Conservation (phyloP, 2,888 invertebrate species). For the Boloria euphrosyne region DNA sequence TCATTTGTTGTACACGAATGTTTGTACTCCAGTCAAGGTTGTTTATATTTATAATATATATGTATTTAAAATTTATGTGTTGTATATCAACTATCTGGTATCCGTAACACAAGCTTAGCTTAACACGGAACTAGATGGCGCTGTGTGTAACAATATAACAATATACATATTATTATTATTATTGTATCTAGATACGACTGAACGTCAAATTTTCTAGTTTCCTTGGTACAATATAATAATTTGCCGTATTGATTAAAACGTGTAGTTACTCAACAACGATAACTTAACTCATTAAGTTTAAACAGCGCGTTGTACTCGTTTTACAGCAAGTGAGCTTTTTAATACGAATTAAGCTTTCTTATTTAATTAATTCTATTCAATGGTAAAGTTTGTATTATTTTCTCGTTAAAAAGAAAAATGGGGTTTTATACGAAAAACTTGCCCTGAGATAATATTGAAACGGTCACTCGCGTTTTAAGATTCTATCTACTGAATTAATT, state of each 20-base stretch:
- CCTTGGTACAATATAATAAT: no score
- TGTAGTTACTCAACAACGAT: neutral
- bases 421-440: slow-evolving; percentile 46
- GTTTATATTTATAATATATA: no score
- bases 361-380: slow-evolving; percentile 75
- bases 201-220: no score
- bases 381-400: slow-evolving; percentile 73
- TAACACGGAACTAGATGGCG: no score
- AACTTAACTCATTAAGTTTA: slow-evolving; percentile 4
- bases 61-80: no score
- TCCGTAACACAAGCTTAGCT: no score
- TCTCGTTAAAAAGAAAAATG: slow-evolving; percentile 52
- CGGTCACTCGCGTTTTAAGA: slow-evolving; percentile 59
- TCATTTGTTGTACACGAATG: no score
- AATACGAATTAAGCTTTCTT: slow-evolving; percentile 65
- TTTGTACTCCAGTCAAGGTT: no score
- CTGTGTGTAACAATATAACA: no score
- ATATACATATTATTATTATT: no score
- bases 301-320: slow-evolving; percentile 7
- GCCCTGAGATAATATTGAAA: slow-evolving; percentile 57
- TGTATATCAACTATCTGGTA: no score
- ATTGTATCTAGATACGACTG: no score
- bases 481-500: slow-evolving; percentile 73
- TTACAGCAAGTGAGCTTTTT: slow-evolving; percentile 53
- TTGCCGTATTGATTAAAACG: neutral